Evolutionary conservation across 2,888 invertebrate genomes (phyloP).

Genomic region (Cantharis lateralis): DNA sequence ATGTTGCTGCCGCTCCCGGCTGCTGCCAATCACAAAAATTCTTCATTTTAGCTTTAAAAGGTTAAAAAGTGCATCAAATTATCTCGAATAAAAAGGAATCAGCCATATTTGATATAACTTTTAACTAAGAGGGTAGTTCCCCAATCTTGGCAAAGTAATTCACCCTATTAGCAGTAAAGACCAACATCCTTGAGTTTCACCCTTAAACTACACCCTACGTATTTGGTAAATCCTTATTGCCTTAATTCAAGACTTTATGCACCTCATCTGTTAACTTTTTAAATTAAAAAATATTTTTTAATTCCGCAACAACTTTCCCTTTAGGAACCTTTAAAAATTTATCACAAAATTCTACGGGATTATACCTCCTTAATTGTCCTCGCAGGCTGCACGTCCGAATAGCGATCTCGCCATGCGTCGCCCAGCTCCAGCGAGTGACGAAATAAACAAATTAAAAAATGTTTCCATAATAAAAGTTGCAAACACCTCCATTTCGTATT

Average conservation of each 20-base stretch:
- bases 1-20: background rate
- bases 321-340: background rate
- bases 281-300: conserved; percentile 1
- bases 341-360: background rate
- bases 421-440: background rate
- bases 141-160: conserved; percentile 38
- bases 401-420: background rate
- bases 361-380: background rate
- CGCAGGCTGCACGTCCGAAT: background rate
- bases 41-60: background rate
- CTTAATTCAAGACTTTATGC: conserved; percentile 28
- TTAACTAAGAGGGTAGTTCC: conserved; percentile 33
- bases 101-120: conserved; percentile 30
- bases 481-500: background rate
- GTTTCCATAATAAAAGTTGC: background rate
- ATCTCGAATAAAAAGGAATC: conserved; percentile 19
- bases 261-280: conserved; percentile 15
- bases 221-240: conserved; percentile 33
- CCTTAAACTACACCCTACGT: conserved; percentile 30
- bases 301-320: background rate
- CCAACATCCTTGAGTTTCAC: conserved; percentile 32
- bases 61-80: background rate
- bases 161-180: conserved; percentile 41
- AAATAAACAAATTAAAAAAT: background rate
- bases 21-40: background rate